Conservation (phyloP, 2,113 vertebrate genomes). For the Falcunculus frontatus region DNA sequence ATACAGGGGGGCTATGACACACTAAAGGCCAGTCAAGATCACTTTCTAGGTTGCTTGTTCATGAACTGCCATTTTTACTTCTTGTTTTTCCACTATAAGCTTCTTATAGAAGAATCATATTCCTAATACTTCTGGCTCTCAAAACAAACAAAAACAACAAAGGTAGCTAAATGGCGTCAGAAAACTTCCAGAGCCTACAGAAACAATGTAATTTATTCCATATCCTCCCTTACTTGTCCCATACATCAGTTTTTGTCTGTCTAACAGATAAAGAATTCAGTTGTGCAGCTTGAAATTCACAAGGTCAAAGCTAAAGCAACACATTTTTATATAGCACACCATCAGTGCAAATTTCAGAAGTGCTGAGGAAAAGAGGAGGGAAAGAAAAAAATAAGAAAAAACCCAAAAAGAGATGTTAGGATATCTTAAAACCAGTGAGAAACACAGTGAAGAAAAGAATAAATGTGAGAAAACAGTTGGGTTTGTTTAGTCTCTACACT, state of each 20-base stretch:
- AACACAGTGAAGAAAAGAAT: not conserved
- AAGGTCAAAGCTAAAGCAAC: not conserved
- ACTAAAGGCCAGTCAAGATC: not conserved
- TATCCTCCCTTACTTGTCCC: not conserved
- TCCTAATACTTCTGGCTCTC: not conserved
- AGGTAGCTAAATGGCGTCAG: not conserved
- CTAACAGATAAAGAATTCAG: not conserved
- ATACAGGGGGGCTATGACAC: not conserved
- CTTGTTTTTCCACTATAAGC: not conserved
- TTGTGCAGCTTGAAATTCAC: not conserved
- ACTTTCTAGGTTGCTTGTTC: not conserved
- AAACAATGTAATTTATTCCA: not conserved
- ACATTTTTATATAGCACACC: not conserved
- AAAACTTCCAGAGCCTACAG: not conserved
- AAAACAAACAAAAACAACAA: not conserved
- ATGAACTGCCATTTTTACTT: not conserved
- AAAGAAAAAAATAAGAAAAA: no score
- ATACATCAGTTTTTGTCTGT: not conserved
- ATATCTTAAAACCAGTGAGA: not conserved
- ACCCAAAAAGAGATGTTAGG: rapidly evolving
- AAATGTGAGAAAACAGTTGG: not conserved
- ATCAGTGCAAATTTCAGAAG: not conserved
- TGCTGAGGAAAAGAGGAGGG: rapidly evolving
- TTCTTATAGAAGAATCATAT: not conserved
- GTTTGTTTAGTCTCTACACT: not conserved